Conservation (phyloP, 1,140 invertebrate species). For the Danaus melanippus region DNA sequence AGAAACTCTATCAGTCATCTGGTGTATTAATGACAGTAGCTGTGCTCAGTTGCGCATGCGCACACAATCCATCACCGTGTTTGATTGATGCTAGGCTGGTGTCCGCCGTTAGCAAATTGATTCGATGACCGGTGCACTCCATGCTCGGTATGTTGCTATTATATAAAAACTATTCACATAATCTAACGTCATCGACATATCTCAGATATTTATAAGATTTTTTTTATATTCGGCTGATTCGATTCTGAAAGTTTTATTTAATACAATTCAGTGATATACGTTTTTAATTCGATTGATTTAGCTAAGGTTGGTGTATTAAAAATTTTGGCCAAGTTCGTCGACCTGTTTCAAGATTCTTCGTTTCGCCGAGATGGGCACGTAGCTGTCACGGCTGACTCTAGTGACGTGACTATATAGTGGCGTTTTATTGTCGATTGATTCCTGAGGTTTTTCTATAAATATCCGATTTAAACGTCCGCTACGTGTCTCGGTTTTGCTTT, state of each 20-base stretch:
- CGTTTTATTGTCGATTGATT: slow-evolving; percentile 44
- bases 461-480: slow-evolving; percentile 17
- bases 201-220: no score
- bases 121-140: no score
- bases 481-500: slow-evolving; percentile 14
- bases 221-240: no score
- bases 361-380: slow-evolving; percentile 45
- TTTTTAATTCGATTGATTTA: no score
- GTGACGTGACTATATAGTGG: slow-evolving; percentile 53
- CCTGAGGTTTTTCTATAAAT: slow-evolving; percentile 41
- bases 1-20: neutral
- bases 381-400: slow-evolving; percentile 43
- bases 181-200: no score
- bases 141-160: no score
- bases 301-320: no score
- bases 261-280: no score
- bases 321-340: slow-evolving; percentile 27
- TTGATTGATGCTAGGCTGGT: no score
- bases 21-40: slow-evolving; percentile 16
- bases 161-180: no score
- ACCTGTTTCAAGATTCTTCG: slow-evolving; percentile 38
- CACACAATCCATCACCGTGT: slow-evolving; percentile 11
- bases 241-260: no score
- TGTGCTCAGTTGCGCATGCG: slow-evolving; percentile 9
- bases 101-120: no score